A percentile compares a stretch with the other conserved stretches of the same genome.
Conservation (phyloP, 2,113 vertebrate genomes). For the Butastur rufipennis region DNA sequence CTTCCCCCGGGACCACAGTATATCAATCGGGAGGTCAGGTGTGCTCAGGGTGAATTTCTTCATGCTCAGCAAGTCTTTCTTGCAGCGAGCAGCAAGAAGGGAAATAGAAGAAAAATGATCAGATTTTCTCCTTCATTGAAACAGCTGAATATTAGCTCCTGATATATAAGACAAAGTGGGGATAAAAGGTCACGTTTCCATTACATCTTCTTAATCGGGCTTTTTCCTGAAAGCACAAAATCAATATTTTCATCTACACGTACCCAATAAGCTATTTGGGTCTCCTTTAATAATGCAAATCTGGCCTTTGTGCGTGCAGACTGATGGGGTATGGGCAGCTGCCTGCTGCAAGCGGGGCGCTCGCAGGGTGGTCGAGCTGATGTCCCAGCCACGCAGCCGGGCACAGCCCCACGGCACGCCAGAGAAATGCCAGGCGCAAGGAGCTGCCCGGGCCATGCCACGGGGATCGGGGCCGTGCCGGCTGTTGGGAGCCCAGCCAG, state of each 20-base stretch:
- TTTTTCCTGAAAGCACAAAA: constrained; percentile 30
- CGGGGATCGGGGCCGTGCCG: accelerated
- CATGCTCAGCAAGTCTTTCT: not conserved
- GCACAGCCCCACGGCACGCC: accelerated
- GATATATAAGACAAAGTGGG: not conserved
- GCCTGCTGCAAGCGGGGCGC: not conserved
- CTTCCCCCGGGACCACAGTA: not conserved
- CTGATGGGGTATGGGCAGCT: accelerated
- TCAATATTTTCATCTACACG: not conserved
- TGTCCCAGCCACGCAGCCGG: no score
- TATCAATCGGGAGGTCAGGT: not conserved
- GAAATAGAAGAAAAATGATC: not conserved
- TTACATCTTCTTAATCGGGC: constrained; percentile 36
- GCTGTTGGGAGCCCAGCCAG: not conserved
- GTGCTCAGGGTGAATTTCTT: not conserved
- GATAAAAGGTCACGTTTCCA: not conserved
- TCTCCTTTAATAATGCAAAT: not conserved
- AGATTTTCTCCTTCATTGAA: not conserved
- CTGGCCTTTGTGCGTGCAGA: accelerated
- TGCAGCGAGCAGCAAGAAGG: not conserved
- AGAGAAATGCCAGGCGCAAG: accelerated
- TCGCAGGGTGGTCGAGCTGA: not conserved
- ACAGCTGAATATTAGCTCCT: not conserved
- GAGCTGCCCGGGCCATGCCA: not conserved
- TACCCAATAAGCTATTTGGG: not conserved